Base-by-base conservation (phyloP, 1,140 invertebrate genomes). In the Pseudomyrmex concolor region DNA sequence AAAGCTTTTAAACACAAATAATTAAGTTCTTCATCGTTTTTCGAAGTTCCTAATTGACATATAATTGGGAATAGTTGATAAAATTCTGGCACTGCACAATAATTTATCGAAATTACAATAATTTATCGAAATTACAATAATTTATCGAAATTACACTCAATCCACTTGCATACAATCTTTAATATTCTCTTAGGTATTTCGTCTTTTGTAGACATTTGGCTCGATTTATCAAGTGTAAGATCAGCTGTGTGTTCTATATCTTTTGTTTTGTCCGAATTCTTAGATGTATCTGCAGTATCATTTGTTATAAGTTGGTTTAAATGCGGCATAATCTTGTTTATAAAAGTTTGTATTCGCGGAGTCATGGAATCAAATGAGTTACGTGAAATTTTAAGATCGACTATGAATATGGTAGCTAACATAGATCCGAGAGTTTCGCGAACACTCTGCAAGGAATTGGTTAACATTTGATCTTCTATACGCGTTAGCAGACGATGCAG, bases 21-120 rank as follows among this genome's bases (percentile, higher is more conserved):
- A n/a, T 95, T 95, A 2, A 99, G 91, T 91, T 98, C 98, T 57
- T 97, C 97, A 91, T 99, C 97, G 0, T 95, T 95, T 90, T 97
- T 97, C 86, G 96, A 96, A 87, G 96, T 97, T 89, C 97, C 96
- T 66, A 98, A 92, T 34, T 96, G 95, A 93, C 97, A 97, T 17
- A 97, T 95, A 83, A 96, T 91, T 1, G 95, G 95, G 72, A 97
- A 94, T 70, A 97, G 91, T 73, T 94, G 88, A 89, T 97, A 97
- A 83, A 96, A 95, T 77, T 95, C 94, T 2, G 95, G 91, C 73
- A 92, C 92, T 48, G 94, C 92, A 70, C 93, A 95, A 90, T 93
- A n/a, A n/a, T n/a, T n/a, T n/a, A n/a, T n/a, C n/a, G n/a, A n/a
- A n/a, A n/a, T n/a, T n/a, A n/a, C n/a, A n/a, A n/a, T n/a, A n/a